Conservation (phyloP, 2,113 vertebrate species). For the Nansenia antarctica region DNA sequence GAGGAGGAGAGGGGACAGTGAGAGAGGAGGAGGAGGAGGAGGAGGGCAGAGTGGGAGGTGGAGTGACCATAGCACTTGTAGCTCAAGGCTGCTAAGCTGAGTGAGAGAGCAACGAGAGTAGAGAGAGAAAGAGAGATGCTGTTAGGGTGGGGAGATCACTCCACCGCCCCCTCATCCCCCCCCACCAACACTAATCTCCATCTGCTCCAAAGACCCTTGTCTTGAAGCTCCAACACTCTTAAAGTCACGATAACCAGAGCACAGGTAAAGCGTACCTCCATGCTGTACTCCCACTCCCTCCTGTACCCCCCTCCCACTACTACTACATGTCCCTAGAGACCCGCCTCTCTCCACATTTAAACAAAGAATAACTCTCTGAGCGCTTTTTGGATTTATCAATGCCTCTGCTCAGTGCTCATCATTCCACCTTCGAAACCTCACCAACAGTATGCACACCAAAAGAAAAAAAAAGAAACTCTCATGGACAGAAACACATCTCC, state of each 20-base stretch:
- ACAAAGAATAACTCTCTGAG: background rate
- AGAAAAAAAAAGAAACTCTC: background rate
- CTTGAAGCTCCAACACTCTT: background rate
- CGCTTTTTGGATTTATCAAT: background rate
- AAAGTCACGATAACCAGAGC: too few species aligned
- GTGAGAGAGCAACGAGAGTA: background rate
- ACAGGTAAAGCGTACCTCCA: background rate
- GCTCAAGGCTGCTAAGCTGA: slow-evolving; percentile 47
- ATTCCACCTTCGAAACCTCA: too few species aligned
- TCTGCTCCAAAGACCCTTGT: background rate
- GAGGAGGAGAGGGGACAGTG: slow-evolving; percentile 22
- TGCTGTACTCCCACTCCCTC: background rate
- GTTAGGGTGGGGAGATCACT: slow-evolving; percentile 39
- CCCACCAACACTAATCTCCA: slow-evolving; percentile 24
- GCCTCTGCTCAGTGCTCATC: slow-evolving; percentile 9
- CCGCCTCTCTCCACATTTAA: background rate
- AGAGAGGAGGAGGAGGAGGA: background rate
- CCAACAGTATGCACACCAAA: slow-evolving; percentile 19
- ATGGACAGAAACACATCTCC: background rate
- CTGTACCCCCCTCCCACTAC: background rate
- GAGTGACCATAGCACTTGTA: slow-evolving; percentile 24
- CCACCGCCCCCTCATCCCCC: slow-evolving; percentile 58
- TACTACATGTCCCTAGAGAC: background rate
- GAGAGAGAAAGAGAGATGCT: slow-evolving; percentile 24
- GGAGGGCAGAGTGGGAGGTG: background rate